Conservation (phyloP, 2,113 vertebrate species). For the Poicephalus gulielmi region DNA sequence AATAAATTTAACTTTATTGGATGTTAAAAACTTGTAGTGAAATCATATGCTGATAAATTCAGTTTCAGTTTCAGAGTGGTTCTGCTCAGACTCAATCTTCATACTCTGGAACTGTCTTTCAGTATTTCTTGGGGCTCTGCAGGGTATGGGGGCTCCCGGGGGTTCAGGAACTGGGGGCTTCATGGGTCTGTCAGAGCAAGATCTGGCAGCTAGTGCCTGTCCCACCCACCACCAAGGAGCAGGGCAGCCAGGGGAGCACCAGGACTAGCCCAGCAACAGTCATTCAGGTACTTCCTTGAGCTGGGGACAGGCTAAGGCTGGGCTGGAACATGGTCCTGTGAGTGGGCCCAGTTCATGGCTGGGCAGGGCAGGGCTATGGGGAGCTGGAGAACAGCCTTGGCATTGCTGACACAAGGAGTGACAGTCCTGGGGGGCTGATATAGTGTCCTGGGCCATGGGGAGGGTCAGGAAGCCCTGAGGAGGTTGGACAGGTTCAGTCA, state of each 20-base stretch:
- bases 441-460: neutral
- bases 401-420: fast-evolving
- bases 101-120: neutral
- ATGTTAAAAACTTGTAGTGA: neutral
- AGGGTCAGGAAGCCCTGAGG: neutral
- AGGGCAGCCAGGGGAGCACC: fast-evolving
- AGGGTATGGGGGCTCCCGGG: neutral
- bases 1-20: neutral
- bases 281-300: fast-evolving
- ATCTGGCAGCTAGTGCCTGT: fast-evolving
- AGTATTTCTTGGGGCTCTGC: neutral
- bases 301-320: neutral
- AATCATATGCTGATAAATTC: neutral
- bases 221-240: fast-evolving
- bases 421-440: fast-evolving
- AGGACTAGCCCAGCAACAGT: neutral
- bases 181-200: fast-evolving
- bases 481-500: neutral
- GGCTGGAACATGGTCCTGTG: fast-evolving
- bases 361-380: neutral
- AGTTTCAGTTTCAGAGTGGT: neutral
- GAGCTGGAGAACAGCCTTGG: neutral
- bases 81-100: neutral
- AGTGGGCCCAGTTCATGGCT: fast-evolving
- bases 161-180: neutral